Percentiles rank a stretch among this genome's conserved stretches.
Conservation (phyloP, 2,113 vertebrate genomes). For the Hydrolagus affinis region DNA sequence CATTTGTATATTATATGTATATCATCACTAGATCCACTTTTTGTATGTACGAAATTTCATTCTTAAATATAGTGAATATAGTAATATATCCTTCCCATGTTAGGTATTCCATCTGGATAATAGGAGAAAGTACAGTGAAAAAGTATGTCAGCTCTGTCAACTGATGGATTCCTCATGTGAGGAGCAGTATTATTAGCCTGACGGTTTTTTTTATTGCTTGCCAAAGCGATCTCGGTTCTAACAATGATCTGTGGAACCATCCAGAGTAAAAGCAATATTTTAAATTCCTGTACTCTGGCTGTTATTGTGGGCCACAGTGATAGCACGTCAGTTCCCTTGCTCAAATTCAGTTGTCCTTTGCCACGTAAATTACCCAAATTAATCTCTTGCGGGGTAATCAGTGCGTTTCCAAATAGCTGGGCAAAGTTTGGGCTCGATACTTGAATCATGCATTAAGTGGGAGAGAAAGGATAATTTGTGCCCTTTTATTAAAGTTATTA, state of each 20-base stretch:
- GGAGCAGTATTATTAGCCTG: background rate
- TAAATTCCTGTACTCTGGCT: background rate
- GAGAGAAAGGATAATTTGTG: background rate
- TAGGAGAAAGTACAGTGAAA: background rate
- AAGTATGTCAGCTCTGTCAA: background rate
- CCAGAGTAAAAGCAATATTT: background rate
- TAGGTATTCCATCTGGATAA: background rate
- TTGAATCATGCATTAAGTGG: background rate
- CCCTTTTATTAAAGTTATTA: background rate
- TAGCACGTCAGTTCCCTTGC: background rate
- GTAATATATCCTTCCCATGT: background rate
- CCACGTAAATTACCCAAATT: background rate
- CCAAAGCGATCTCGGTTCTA: background rate
- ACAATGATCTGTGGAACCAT: background rate
- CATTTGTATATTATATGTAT: background rate
- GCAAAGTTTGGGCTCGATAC: background rate
- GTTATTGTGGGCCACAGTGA: background rate
- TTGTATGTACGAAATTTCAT: background rate
- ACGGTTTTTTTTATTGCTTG: background rate
- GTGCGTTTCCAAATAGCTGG: background rate
- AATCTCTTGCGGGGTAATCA: background rate
- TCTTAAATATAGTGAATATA: conserved; percentile 2
- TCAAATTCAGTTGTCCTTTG: background rate
- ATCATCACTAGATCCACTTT: too few species aligned
- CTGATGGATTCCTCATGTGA: too few species aligned